Percentiles rank a stretch among this genome's conserved stretches.
These are phyloP conservation scores for Tinea semifulvella DNA, from an alignment of 2,888 invertebrate genomes.

Conservation along the genomic window DNA sequence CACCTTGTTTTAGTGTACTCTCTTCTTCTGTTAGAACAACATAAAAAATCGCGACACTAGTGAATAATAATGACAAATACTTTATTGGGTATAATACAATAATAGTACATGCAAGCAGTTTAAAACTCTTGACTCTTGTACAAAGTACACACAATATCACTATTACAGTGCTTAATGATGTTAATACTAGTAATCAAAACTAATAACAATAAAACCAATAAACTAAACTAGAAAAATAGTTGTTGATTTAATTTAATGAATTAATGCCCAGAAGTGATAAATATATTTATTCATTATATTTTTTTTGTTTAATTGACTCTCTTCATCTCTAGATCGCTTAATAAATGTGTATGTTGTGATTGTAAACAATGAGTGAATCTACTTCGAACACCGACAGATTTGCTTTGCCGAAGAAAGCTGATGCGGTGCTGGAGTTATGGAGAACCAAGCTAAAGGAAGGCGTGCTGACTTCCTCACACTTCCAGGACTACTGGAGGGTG, in stretches of 20 bases:
- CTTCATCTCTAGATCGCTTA: background rate
- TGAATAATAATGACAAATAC: slow-evolving; percentile 14
- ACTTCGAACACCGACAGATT: slow-evolving; percentile 35
- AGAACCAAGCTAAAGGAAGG: slow-evolving; percentile 66
- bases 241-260: too few relatives aligned
- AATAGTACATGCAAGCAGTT: too few relatives aligned
- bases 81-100: slow-evolving; percentile 14
- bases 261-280: too few relatives aligned
- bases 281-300: too few relatives aligned
- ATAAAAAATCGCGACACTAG: slow-evolving; percentile 14
- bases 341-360: background rate
- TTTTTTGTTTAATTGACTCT: too few relatives aligned
- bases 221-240: too few relatives aligned
- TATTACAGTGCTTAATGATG: too few relatives aligned
- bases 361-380: background rate
- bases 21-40: slow-evolving; percentile 1
- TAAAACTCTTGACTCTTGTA: too few relatives aligned
- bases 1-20: slow-evolving; percentile 29
- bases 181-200: too few relatives aligned
- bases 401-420: slow-evolving; percentile 46
- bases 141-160: too few relatives aligned
- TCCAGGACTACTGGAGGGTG: slow-evolving; percentile 76
- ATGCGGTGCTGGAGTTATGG: slow-evolving; percentile 64
- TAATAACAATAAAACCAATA: too few relatives aligned
- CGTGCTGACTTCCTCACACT: slow-evolving; percentile 67